Base-by-base conservation (phyloP, 2,888 invertebrate species). In the Rhyacophila evoluta region DNA sequence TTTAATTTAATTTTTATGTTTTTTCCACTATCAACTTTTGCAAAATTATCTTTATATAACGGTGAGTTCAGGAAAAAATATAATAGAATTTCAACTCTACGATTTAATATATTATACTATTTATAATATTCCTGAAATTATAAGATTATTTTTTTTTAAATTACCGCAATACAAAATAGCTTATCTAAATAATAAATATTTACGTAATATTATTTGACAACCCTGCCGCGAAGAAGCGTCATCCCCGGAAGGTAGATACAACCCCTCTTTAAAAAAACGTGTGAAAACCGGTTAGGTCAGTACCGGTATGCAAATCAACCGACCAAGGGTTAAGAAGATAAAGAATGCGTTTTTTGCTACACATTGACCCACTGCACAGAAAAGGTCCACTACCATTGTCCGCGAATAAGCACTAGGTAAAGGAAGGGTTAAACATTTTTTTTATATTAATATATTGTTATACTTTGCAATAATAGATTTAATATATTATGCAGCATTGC, bases 221-320 rank as follows among this genome's bases (percentile, higher is more conserved):
- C 79, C 79, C 79, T 79, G 15, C 27, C 41, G 38, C 55, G 72
- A 69, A 74, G 78, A 55, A 71, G 33, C 27, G 27, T 39, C 55
- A 77, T 27, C 73, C n/a, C 25, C n/a, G 29, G 76, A 71, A 76
- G 77, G 76, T 33, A 38, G 41, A 72, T 68, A 37, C n/a, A 28
- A 72, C 79, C 80, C 78, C 75, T 55, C 25, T 74, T 55, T 11
- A 39, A 29, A 75, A 79, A 79, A 79, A 77, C 82, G 82, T 82
- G 82, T 79, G 82, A 82, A 81, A 82, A 82, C 82, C 82, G 81
- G 82, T 82, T 79, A 72, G 82, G 82, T 82, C 82, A 82, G 78
- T 82, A 81, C 82, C 79, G 79, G 81, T 82, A 82, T 82, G 82
- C 82, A 82, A 82, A 81, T 82, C 67, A 80, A 74, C 55, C 2